Evolutionary conservation across 2,113 vertebrate species (phyloP).

Genomic region (Nipponia nippon): DNA sequence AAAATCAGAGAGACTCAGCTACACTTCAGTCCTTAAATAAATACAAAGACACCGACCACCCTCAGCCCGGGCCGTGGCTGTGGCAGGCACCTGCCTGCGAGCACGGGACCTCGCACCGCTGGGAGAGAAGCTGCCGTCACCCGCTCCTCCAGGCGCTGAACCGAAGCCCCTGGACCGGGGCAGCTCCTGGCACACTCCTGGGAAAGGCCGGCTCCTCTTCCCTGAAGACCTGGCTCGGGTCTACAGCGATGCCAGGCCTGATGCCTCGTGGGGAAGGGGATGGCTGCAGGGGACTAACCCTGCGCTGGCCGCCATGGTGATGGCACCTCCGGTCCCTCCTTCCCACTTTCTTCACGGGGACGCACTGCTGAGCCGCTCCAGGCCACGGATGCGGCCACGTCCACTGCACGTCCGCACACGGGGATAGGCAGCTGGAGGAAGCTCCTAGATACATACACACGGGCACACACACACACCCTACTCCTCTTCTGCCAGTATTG

Average conservation of each 20-base stretch:
- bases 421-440: background rate
- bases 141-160: background rate
- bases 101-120: fast-evolving
- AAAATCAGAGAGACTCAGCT: constrained; percentile 1
- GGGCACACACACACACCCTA: constrained; percentile 34
- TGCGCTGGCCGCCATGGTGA: background rate
- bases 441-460: constrained; percentile 33
- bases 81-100: background rate
- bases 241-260: background rate
- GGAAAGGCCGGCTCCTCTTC: background rate
- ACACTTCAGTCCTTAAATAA: constrained; percentile 67
- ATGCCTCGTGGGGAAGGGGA: background rate
- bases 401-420: background rate
- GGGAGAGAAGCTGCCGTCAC: background rate
- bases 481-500: background rate
- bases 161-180: background rate
- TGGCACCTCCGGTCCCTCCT: background rate
- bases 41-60: constrained; percentile 43
- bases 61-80: background rate
- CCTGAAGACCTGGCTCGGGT: background rate
- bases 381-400: background rate
- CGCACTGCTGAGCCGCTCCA: background rate
- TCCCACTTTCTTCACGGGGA: background rate
- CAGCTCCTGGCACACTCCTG: background rate
- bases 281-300: background rate